A percentile compares a stretch with the other conserved stretches of the same genome.
These are phyloP conservation scores for Rynchops niger DNA, from an alignment of 2,113 vertebrate genomes.

Conservation along the genomic window DNA sequence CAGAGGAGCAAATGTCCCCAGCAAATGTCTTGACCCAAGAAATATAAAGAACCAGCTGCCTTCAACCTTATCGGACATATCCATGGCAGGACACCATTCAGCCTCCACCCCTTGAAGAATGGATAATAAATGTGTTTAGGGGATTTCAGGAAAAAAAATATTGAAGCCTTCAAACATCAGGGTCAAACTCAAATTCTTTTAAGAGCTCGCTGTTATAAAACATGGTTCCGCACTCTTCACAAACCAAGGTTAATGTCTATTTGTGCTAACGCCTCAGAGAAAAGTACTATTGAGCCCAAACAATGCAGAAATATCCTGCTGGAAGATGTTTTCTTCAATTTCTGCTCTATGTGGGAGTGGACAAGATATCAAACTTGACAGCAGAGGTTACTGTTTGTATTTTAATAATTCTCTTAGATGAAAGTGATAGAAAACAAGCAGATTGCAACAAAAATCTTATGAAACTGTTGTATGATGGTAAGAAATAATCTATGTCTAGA, in stretches of 20 bases:
- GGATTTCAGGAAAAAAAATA: not conserved
- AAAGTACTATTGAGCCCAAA: not conserved
- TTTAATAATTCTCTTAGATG: not conserved
- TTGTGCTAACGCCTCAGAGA: not conserved
- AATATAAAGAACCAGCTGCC: not conserved
- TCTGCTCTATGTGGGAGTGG: not conserved
- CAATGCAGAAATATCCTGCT: not conserved
- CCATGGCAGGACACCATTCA: not conserved
- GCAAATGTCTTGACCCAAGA: not conserved
- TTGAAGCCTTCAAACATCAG: not conserved
- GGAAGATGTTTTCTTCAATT: not conserved
- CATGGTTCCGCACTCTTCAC: not conserved
- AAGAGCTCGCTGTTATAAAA: not conserved
- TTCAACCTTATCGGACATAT: not conserved
- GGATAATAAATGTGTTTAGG: not conserved
- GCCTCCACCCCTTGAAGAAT: not conserved
- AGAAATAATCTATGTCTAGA: not conserved
- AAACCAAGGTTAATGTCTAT: not conserved
- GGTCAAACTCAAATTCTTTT: not conserved
- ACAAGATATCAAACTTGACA: slow-evolving; percentile 16
- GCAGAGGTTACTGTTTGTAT: not conserved
- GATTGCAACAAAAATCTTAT: not conserved
- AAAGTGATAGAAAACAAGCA: not conserved
- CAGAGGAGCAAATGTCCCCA: not conserved
- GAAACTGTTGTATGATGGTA: not conserved